phyloP scores from a whole-genome alignment of 2,888 invertebrate genomes.

The Spodoptera littoralis region DNA sequence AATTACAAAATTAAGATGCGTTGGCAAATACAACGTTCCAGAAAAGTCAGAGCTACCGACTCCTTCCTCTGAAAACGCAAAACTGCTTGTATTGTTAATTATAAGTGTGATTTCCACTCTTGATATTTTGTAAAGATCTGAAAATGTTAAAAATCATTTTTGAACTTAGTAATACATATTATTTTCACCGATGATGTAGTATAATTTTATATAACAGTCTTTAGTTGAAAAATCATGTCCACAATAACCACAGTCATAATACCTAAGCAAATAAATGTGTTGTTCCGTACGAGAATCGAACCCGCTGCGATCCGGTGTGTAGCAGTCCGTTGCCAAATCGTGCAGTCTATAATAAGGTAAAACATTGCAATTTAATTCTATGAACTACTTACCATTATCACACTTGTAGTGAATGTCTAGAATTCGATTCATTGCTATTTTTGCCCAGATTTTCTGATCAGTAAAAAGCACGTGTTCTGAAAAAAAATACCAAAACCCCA shows the following conservation, averaged over 20 bases:
- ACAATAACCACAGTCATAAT: too few relatives aligned
- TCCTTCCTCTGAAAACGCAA: conserved; percentile 69
- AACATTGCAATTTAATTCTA: background rate
- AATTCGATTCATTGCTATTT: conserved; percentile 69
- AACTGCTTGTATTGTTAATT: conserved; percentile 75
- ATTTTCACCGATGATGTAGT: too few relatives aligned
- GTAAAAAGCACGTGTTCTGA: conserved; percentile 67
- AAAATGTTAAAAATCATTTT: conserved; percentile 22
- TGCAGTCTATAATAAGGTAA: too few relatives aligned
- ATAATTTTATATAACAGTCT: background rate
- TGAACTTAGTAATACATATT: too few relatives aligned
- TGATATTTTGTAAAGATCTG: conserved; percentile 61
- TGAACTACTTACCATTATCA: conserved; percentile 64
- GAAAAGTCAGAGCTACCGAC: conserved; percentile 70
- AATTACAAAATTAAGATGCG: conserved; percentile 66
- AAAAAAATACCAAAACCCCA: conserved; percentile 28
- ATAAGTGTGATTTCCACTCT: conserved; percentile 74
- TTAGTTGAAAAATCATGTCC: too few relatives aligned
- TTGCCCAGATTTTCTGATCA: conserved; percentile 74
- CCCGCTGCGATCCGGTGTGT: too few relatives aligned
- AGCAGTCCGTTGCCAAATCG: too few relatives aligned
- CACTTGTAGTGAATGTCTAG: conserved; percentile 78
- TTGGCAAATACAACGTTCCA: conserved; percentile 72
- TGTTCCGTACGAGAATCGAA: too few relatives aligned
- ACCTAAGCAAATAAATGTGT: too few relatives aligned